Evolutionary conservation across 2,113 vertebrate species (phyloP), one percentile per base, ranked within the genome.

Genomic region (Psettodes erumei): DNA sequence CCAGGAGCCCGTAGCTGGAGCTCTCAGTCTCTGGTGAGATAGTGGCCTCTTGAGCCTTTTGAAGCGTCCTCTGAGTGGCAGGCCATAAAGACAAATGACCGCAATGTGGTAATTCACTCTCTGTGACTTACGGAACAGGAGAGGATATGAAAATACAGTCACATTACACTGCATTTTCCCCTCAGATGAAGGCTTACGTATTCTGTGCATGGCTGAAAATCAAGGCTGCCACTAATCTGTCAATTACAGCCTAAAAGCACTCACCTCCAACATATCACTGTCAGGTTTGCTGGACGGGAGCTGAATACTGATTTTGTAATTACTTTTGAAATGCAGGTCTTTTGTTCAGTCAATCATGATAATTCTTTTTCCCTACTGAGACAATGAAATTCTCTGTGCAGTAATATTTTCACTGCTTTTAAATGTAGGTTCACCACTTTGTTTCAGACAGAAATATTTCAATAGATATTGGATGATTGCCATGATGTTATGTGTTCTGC

Each of bases 191-290:
- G 56, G 67, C 78, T 85, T 77, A 79, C 40, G 48, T 42, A 64
- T 28, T 59, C 62, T 77, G 63, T 51, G 60, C 32, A 54, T 69
- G 86, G 74, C 82, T 78, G 32, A 76, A 81, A 87, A 87, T 83
- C 86, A 86, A 89, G 83, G 85, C 76, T 75, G 81, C 38, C 84
- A 25, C 76, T 88, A 83, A 87, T 87, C 84, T 88, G 87, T 84
- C 88, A 82, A 81, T 85, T 84, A 89, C 70, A 77, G 69, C 61
- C 64, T 77, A 70, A 82, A 87, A 83, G 79, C 83, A 63, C 76
- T 54, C 54, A 75, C 61, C 72, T 73, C 62, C 59, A 62, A 18
- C 33, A 55, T 60, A 61, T 82, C 83, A 77, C 60, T 27, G 75
- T 43, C 51, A 70, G 63, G 53, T 79, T 75, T 32, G 37, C 54